Conservation (phyloP, 2,797 vertebrate genomes). For the Pyrrhura leucotis region DNA sequence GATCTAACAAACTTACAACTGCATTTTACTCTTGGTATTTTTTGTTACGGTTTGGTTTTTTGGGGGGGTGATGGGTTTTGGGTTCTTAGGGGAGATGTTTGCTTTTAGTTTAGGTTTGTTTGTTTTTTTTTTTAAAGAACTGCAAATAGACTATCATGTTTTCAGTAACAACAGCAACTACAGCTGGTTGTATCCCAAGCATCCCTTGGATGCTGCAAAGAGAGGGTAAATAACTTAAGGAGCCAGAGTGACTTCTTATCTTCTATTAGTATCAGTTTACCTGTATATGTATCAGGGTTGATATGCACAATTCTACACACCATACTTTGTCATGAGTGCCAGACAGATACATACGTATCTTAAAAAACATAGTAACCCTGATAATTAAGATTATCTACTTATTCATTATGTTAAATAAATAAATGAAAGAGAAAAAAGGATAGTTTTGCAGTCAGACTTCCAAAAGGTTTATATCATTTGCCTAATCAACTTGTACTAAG, state of each 20-base stretch:
- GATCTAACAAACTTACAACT: background rate
- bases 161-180: background rate
- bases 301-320: background rate
- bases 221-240: background rate
- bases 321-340: background rate
- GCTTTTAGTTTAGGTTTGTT: background rate
- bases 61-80: background rate
- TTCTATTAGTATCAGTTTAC: background rate
- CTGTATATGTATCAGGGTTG: background rate
- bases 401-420: background rate
- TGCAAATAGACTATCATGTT: background rate
- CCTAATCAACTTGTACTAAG: background rate
- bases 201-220: background rate
- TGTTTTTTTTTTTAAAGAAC: background rate
- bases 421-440: background rate
- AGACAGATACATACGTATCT: background rate
- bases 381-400: background rate
- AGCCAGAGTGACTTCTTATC: background rate
- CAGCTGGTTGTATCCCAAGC: background rate
- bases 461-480: background rate
- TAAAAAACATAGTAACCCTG: background rate
- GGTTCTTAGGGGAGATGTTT: background rate
- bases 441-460: background rate
- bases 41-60: background rate
- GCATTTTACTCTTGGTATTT: rapidly evolving